Evolutionary conservation across 2,888 invertebrate genomes (phyloP), one percentile per base, ranked within the genome.

Genomic region (Drosophila kuntzei): DNA sequence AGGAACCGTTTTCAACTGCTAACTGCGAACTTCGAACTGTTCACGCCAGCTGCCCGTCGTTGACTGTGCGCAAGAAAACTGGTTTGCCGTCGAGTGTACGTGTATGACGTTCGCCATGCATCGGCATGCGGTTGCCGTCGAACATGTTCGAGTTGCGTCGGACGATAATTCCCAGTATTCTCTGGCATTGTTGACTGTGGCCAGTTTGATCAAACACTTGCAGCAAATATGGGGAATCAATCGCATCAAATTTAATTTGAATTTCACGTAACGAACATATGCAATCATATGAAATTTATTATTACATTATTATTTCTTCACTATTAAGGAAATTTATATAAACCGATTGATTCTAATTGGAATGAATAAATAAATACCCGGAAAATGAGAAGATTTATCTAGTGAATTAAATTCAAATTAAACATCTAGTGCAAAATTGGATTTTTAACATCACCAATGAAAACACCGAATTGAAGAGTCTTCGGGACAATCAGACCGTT

Each of bases 11-110:
- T 66, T 37, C 57, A 43, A 22, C 22, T 43, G 43, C 55, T 12
- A 29, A 46, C 58, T 51, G 55, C 76, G 65, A 61, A 47, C 71
- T 58, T 54, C 62, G 68, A 53, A 78, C 75, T 69, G 65, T 79
- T 70, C 76, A 76, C 84, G 68, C 72, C 71, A 71, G 73, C 75
- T 84, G 87, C 77, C 80, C 84, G 79, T 76, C 66, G 79, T 71
- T 71, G 84, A 86, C 87, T 84, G 76, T 49, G 62, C 55, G 39
- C 49, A 20, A 61, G 60, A 82, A 79, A 86, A 86, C 83, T 71
- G 78, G 84, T 86, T 84, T 79, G 32, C 44, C 7, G 22, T 54
- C 29, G 27, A 14, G 18, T 12, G 18, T 12, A 7, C 0, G 25
- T 25, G 25, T 25, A 9, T 27, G 37, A 12, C 25, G 18, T 6